Conservation (phyloP, 2,888 invertebrate species). For the Orgyia antiqua region DNA sequence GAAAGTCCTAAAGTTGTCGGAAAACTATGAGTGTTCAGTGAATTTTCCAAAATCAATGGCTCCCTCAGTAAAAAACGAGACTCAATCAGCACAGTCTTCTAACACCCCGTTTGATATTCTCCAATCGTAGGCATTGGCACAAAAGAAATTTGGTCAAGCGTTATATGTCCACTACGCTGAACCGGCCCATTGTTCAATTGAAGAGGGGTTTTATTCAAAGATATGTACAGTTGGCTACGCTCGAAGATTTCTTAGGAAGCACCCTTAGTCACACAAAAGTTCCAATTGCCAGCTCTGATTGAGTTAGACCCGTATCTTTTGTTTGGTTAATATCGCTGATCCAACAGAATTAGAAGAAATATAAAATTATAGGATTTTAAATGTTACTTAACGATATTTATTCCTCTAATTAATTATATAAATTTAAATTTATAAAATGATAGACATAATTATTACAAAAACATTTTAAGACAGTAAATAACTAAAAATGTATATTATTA, state of each 20-base stretch:
- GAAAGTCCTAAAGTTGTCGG: slow-evolving; percentile 14
- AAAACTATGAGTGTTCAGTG: slow-evolving; percentile 43
- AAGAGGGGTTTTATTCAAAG: slow-evolving; percentile 61
- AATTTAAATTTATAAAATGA: too few species aligned
- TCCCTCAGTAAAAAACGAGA: slow-evolving; percentile 51
- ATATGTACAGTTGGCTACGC: slow-evolving; percentile 56
- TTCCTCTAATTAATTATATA: too few species aligned
- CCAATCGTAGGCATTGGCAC: slow-evolving; percentile 65
- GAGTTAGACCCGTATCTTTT: slow-evolving; percentile 41
- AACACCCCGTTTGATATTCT: slow-evolving; percentile 63
- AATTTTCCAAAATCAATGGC: slow-evolving; percentile 61
- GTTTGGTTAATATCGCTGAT: slow-evolving; percentile 25
- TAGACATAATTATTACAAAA: too few species aligned
- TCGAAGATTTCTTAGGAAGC: slow-evolving; percentile 42
- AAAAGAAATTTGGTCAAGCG: slow-evolving; percentile 76
- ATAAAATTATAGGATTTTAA: too few species aligned
- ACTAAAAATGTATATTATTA: too few species aligned
- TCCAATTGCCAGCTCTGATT: slow-evolving; percentile 41
- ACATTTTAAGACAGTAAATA: too few species aligned
- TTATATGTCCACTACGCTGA: slow-evolving; percentile 69
- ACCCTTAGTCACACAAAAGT: slow-evolving; percentile 47
- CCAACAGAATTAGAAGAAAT: slow-evolving; percentile 20
- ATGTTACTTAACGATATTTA: too few species aligned
- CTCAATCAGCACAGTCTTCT: slow-evolving; percentile 58
- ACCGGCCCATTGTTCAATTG: slow-evolving; percentile 65